Evolutionary conservation across 2,888 invertebrate species (phyloP).

Genomic region (Erebia ligea): DNA sequence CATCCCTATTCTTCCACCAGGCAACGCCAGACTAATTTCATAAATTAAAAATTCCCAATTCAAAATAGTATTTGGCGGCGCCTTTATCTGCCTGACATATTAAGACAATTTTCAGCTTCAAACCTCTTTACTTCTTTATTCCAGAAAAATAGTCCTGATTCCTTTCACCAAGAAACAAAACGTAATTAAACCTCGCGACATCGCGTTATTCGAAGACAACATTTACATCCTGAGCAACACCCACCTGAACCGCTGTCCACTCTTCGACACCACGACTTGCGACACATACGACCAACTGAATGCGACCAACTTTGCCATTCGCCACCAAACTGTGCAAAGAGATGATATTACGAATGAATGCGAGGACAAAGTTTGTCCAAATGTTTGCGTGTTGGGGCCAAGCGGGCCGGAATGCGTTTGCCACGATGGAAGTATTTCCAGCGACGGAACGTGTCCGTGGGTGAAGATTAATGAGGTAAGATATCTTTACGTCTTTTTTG

Average conservation of each 20-base stretch:
- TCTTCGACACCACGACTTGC: slow-evolving; percentile 78
- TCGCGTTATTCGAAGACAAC: slow-evolving; percentile 89
- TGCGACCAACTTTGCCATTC: slow-evolving; percentile 58
- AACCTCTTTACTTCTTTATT: slow-evolving; percentile 12
- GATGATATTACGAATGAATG: too few relatives aligned
- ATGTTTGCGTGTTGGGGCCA: slow-evolving; percentile 84
- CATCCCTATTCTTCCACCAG: too few relatives aligned
- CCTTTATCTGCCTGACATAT: too few relatives aligned
- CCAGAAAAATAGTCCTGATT: slow-evolving; percentile 65
- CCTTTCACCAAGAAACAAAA: slow-evolving; percentile 70
- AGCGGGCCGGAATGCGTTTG: slow-evolving; percentile 79
- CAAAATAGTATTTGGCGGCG: too few relatives aligned
- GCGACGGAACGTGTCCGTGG: slow-evolving; percentile 51
- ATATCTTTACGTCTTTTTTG: neutral
- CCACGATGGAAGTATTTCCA: slow-evolving; percentile 65
- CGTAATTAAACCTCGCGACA: slow-evolving; percentile 83
- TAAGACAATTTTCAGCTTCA: too few relatives aligned
- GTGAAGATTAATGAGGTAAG: slow-evolving; percentile 50
- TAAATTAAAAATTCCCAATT: too few relatives aligned
- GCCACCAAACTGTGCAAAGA: too few relatives aligned
- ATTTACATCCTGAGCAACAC: slow-evolving; percentile 87
- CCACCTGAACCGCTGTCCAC: slow-evolving; percentile 85
- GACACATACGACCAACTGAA: slow-evolving; percentile 65
- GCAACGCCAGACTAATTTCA: too few relatives aligned
- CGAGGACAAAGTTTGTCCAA: slow-evolving; percentile 71